A percentile compares a stretch with the other conserved stretches of the same genome.
These are phyloP conservation scores for Tringa solitaria DNA, from an alignment of 2,113 vertebrate species.

Conservation along the genomic window DNA sequence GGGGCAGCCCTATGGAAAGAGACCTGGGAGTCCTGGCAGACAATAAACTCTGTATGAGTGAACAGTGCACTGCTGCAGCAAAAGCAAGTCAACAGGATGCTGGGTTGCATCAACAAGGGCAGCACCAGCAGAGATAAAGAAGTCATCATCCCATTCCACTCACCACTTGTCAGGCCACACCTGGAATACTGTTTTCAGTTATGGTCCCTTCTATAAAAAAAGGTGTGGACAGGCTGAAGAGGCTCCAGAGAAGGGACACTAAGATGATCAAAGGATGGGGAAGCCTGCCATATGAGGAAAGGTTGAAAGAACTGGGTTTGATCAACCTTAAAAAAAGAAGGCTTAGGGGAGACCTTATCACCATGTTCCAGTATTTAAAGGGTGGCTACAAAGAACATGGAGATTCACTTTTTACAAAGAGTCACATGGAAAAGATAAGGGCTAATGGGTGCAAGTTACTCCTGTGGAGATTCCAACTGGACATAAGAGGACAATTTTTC, in stretches of 20 bases:
- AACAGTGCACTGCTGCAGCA: neutral
- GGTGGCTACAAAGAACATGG: neutral
- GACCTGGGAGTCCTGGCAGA: neutral
- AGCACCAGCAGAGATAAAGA: neutral
- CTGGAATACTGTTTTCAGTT: no score
- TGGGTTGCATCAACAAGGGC: no score
- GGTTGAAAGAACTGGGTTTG: no score
- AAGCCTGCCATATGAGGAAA: no score
- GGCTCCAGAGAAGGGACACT: no score
- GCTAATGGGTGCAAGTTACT: neutral
- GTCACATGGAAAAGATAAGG: neutral
- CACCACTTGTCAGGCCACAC: no score
- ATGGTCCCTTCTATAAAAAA: neutral
- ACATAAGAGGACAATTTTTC: neutral
- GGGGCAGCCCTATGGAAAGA: neutral
- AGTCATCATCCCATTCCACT: neutral
- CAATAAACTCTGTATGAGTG: neutral
- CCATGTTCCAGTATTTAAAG: neutral
- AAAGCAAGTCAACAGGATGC: neutral
- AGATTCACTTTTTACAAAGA: neutral
- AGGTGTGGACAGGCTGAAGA: neutral
- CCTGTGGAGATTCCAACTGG: neutral
- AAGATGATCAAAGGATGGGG: no score
- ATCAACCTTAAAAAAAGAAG: no score
- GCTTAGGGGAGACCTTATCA: neutral